phyloP scores from a whole-genome alignment of 2,888 invertebrate species.

The Epinotia nisella region DNA sequence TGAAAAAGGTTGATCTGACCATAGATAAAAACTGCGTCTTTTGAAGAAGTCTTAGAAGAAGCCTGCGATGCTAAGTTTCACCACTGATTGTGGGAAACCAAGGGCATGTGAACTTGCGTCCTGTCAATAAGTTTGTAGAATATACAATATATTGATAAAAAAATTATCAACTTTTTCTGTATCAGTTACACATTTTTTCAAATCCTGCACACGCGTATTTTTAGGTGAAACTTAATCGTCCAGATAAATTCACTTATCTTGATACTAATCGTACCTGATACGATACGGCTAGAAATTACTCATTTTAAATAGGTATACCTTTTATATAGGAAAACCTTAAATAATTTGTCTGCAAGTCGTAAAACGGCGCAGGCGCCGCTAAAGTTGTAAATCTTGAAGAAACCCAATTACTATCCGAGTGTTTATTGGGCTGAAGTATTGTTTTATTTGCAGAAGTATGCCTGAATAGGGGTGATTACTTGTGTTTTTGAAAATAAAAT shows the following conservation, averaged over 20 bases:
- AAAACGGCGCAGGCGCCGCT: neutral
- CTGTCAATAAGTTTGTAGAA: no score
- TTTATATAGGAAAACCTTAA: constrained; percentile 1
- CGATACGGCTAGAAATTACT: neutral
- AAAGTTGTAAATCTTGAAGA: constrained; percentile 7
- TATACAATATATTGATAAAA: neutral
- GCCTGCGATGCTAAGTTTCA: constrained; percentile 23
- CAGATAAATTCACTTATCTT: neutral
- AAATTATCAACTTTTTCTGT: neutral
- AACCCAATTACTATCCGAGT: neutral
- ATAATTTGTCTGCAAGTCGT: constrained; percentile 4
- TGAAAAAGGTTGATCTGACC: constrained; percentile 59
- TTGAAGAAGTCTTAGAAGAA: constrained; percentile 61
- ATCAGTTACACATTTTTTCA: neutral
- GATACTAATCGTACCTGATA: neutral
- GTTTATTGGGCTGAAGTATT: neutral
- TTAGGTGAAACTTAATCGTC: neutral
- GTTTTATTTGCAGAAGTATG: no score
- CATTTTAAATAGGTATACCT: neutral
- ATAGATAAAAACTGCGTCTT: constrained; percentile 55
- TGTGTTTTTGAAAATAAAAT: no score
- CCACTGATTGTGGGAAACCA: neutral
- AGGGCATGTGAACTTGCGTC: neutral
- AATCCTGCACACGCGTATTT: no score
- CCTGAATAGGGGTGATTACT: no score